Base-by-base conservation (phyloP, 1,140 invertebrate species). In the Cotesia glomerata region DNA sequence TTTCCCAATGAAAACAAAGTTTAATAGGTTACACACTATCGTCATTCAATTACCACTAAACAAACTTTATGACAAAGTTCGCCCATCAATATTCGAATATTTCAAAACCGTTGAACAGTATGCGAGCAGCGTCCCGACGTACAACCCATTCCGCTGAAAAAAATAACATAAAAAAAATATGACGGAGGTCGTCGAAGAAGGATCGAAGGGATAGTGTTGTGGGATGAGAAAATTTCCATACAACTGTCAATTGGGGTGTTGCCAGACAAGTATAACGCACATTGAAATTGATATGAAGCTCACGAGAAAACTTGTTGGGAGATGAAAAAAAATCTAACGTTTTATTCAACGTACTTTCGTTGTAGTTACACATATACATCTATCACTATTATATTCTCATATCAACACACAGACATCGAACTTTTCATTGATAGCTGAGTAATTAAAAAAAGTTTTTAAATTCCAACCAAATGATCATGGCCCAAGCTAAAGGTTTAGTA, bases 251-350 rank as follows among this genome's bases (percentile, higher is more conserved):
- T 26, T 66, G 64, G 64, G 39, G 49, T 16, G 18, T 68, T 36
- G 51, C 51, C 52, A 56, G 52, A 34, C 49, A 68, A 68, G 54
- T 68, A 68, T 68, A 68, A 68, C n/a, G 9, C 18, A 52, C 54
- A 68, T 68, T 68, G 65, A 68, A 68, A 68, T 68, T 68, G 65
- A 68, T 68, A 68, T 51, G n/a, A 26, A 54, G 11, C 7, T 11
- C 39, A 45, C 39, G 7, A 11, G 36, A 11, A 45, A 45, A 45
- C 7, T 45, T 45, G 39, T 45, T 45, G 39, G 11, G 11, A 45
- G 3, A 39, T 8, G 1, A 39, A 39, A 39, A 39, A 39, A 39
- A 45, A 45, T 26, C 26, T 26, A 45, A 7, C 39, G 39, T 45
- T 45, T 45, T 45, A 45, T 45, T 45, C 11, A 11, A 45, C 39